Percentiles rank a stretch among this genome's conserved stretches.
phyloP scores from a whole-genome alignment of 2,113 vertebrate species.

The Leucoraja erinaceus region DNA sequence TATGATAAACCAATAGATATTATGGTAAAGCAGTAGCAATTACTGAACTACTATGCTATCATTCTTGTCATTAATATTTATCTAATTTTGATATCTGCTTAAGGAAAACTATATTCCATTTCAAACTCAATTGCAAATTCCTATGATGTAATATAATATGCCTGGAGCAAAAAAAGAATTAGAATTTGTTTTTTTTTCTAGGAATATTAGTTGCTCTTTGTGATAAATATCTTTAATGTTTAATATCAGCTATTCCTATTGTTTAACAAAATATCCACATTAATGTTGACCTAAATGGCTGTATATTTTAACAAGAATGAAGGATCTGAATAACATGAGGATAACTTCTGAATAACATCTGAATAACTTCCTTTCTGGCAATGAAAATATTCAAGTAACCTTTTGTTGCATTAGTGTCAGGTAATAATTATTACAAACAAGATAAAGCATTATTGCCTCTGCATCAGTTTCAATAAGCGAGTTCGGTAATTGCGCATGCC shows the following conservation, averaged over 20 bases:
- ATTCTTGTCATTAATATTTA: background rate
- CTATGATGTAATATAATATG: background rate
- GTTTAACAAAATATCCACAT: background rate
- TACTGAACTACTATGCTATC: background rate
- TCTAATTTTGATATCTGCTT: background rate
- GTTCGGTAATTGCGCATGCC: no score
- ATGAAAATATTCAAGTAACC: background rate
- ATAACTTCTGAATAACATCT: no score
- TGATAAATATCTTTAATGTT: background rate
- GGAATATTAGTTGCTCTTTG: background rate
- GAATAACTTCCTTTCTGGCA: background rate
- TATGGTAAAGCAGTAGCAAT: background rate
- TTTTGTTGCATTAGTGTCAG: background rate
- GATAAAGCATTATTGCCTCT: no score
- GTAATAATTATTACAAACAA: no score
- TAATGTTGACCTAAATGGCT: background rate
- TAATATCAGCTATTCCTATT: background rate
- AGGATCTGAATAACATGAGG: background rate
- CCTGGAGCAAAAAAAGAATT: no score
- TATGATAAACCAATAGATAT: background rate
- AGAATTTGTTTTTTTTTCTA: no score
- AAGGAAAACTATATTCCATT: background rate
- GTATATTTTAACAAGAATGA: background rate
- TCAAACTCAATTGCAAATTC: background rate
- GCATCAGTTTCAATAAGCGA: no score